These are phyloP conservation scores for Urocitellus parryii DNA, from an alignment of 2,113 vertebrate genomes.

Conservation along the genomic window DNA sequence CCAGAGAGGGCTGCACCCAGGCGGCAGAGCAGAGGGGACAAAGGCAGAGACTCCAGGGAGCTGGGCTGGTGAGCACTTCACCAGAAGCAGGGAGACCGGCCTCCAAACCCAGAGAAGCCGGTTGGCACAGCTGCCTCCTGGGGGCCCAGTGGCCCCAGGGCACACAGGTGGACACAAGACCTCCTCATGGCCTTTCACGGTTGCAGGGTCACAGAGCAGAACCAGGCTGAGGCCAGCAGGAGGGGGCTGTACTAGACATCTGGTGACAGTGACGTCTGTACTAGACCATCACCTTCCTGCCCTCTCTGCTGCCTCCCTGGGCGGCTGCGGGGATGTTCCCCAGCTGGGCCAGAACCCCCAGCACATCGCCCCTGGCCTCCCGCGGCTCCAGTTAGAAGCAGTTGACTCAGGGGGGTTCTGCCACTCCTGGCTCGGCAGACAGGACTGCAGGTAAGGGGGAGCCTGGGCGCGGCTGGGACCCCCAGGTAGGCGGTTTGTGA, in stretches of 20 bases:
- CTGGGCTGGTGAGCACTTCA: not conserved
- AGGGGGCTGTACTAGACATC: too few species aligned
- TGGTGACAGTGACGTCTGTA: not conserved
- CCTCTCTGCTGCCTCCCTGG: not conserved
- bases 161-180: not conserved
- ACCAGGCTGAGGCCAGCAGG: not conserved
- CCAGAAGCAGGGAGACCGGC: too few species aligned
- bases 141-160: rapidly evolving
- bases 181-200: not conserved
- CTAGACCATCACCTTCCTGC: too few species aligned
- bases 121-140: rapidly evolving
- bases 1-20: not conserved
- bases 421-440: not conserved
- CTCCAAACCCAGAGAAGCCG: not conserved
- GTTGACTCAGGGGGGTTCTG: not conserved
- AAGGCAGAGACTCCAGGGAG: not conserved
- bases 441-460: not conserved
- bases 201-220: not conserved
- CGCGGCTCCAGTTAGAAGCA: not conserved
- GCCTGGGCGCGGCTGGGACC: not conserved
- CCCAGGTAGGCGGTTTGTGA: not conserved
- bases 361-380: not conserved
- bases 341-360: not conserved
- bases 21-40: not conserved
- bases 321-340: not conserved